Evolutionary conservation across 1,140 invertebrate genomes (phyloP), one percentile per base, ranked within the genome.

Genomic region (Metopolophium dirhodum): DNA sequence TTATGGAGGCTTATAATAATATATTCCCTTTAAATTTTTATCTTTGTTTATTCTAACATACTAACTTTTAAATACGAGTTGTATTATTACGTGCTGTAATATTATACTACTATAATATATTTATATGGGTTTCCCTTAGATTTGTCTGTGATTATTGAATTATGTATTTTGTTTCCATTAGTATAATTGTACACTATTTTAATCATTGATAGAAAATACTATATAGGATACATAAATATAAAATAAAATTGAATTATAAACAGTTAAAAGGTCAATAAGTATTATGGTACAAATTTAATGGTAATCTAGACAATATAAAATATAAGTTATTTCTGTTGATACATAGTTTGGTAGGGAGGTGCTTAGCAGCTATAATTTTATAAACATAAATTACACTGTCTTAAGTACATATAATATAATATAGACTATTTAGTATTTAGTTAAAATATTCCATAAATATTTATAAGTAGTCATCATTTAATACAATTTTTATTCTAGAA

Each of bases 401-500:
- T 68, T 77, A 77, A n/a, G 61, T 30, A n/a, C 22, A 77, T 77
- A n/a, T 68, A 68, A 61, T 61, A 61, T 61, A 26, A 23, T 30
- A 61, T 11, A 30, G 7, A n/a, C 61, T 68, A 68, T 68, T 68
- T n/a, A 77, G 61, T 77, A n/a, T 77, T 77, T 77, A 77, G 0
- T 77, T 77, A 77, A 41, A 77, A 35, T 77, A 35, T 77, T 35
- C 1, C 4, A 4, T 41, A 23, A 7, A 51, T 88, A 82, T 91
- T 91, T 94, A 94, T 68, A 94, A 93, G n/a, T 51, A 47, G 41
- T 94, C 94, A 89, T 95, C 94, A 22, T 94, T 86, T 20, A 95
- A 51, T 47, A 94, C 94, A 35, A 87, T 91, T 85, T 94, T 94
- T 54, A 95, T 91, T 47, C 93, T 87, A 83, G 93, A 94, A 23